phyloP scores from a whole-genome alignment of 2,888 invertebrate species.

The Neria commutata region DNA sequence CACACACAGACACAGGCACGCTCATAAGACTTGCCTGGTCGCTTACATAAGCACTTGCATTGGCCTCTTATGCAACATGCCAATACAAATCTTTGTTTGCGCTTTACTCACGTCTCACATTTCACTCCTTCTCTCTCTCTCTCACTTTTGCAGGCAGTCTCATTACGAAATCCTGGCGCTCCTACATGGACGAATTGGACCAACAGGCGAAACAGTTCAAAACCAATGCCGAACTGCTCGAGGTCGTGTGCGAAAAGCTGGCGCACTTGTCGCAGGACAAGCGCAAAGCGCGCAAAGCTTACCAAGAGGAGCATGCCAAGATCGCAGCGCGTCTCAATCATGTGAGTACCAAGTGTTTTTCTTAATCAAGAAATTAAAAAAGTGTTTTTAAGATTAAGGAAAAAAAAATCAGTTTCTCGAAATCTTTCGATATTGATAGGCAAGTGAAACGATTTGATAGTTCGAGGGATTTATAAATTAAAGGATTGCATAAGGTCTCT shows the following conservation, averaged over 20 bases:
- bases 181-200: constrained; percentile 89
- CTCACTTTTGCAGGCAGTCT: constrained; percentile 65
- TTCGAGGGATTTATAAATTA: too few relatives aligned
- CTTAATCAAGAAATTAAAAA: background rate
- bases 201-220: constrained; percentile 81
- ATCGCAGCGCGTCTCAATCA: constrained; percentile 81
- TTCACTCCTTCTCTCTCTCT: constrained; percentile 13
- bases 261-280: constrained; percentile 84
- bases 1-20: too few relatives aligned
- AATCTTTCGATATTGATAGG: too few relatives aligned
- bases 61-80: too few relatives aligned
- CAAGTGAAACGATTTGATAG: too few relatives aligned
- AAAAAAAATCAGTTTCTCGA: too few relatives aligned
- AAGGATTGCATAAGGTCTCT: too few relatives aligned
- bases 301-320: constrained; percentile 87
- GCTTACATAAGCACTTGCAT: too few relatives aligned
- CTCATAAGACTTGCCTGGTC: too few relatives aligned
- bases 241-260: constrained; percentile 82
- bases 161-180: constrained; percentile 77
- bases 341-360: constrained; percentile 64
- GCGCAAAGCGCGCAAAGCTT: constrained; percentile 81
- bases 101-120: too few relatives aligned
- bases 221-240: constrained; percentile 84
- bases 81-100: too few relatives aligned
- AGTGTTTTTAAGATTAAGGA: background rate